Conservation (phyloP, 53 echinoderm and acorn worm genomes). For the Echinarachnius parma region DNA sequence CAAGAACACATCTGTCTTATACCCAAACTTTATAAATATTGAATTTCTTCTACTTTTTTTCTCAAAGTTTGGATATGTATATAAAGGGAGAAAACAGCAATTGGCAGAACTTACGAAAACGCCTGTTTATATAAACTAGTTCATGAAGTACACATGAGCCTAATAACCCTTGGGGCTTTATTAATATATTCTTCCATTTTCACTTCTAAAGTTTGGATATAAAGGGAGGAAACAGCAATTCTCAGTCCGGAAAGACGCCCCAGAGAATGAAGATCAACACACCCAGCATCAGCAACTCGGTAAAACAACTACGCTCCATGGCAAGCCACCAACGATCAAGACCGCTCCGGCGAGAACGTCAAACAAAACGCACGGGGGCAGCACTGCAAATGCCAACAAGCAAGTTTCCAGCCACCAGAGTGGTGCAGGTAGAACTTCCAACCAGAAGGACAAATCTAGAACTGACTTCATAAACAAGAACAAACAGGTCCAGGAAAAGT, state of each 20-base stretch:
- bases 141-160: too few species aligned
- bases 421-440: neutral
- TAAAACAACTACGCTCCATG: conserved; percentile 1
- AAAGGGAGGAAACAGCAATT: conserved; percentile 58
- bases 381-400: neutral
- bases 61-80: too few species aligned
- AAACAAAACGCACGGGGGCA: neutral
- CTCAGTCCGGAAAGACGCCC: conserved; percentile 61
- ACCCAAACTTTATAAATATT: too few species aligned
- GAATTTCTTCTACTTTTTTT: too few species aligned
- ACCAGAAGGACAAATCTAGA: conserved; percentile 4
- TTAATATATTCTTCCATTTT: neutral
- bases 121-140: too few species aligned
- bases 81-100: too few species aligned
- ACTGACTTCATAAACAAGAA: conserved; percentile 15
- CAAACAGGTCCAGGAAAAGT: conserved; percentile 15
- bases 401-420: neutral
- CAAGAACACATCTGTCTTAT: too few species aligned
- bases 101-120: too few species aligned
- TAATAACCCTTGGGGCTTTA: too few species aligned
- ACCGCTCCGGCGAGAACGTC: neutral
- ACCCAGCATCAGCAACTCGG: conserved; percentile 26
- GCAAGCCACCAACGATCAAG: conserved; percentile 5
- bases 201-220: conserved; percentile 72
- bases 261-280: conserved; percentile 14